Base-by-base conservation (phyloP, 2,888 invertebrate genomes). In the Maniola hyperantus region DNA sequence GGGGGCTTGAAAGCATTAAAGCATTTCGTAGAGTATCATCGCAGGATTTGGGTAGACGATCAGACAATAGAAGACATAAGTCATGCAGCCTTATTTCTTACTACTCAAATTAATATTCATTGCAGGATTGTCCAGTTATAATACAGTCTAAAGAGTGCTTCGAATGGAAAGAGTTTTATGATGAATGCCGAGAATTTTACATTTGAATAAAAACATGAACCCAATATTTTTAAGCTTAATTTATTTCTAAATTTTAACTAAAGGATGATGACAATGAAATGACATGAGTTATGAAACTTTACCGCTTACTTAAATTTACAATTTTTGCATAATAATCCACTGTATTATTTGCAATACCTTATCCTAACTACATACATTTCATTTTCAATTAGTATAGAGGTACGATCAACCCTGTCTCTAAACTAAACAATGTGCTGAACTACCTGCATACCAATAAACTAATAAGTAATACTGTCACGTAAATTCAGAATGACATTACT, bases 391-490 rank as follows among this genome's bases (percentile, higher is more conserved):
- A 81, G 79, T 82, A 81, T 76, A 77, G 75, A 78, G 77, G 77
- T 81, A 81, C 73, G 70, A 72, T 72, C 66, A 73, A 68, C 63
- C 69, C 59, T 60, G 65, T 53, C 62, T 68, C 64, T 54, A 65
- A 50, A 48, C 62, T 54, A 65, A 50, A 48, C 73, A 74, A 64
- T 68, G 72, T 70, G 71, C 72, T 74, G 75, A 80, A 75, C 76
- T 77, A 80, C 80, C 79, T 81, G 80, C 81, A 78, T 81, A 83
- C 82, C 80, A 78, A 82, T 80, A 82, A 81, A 82, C 82, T 83
- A 85, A 78, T 72, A 84, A 78, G 80, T 90, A 91, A 91, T 91
- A 91, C 90, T 91, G 91, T 89, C 89, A 91, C 87, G 87, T 89
- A 88, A 90, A 89, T 87, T 87, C 86, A 88, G 87, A 82, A 76